Percentiles rank a stretch among this genome's conserved stretches.
These are phyloP conservation scores for Vultur gryphus DNA, from an alignment of 2,797 vertebrate species.

Conservation along the genomic window DNA sequence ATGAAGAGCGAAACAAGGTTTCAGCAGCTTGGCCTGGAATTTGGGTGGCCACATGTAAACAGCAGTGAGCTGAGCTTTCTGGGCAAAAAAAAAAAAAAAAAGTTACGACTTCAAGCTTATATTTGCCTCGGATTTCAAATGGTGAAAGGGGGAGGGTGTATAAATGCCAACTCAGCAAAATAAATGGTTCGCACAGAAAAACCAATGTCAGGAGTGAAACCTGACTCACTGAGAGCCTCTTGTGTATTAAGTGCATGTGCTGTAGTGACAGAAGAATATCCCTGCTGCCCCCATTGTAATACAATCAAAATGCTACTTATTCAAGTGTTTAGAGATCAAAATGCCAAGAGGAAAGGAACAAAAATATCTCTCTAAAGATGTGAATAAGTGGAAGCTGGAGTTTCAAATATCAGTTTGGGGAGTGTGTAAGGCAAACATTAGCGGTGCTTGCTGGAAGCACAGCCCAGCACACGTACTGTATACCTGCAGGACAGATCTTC, in stretches of 20 bases:
- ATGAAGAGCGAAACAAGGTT: background rate
- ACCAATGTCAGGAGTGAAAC: background rate
- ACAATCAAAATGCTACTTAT: background rate
- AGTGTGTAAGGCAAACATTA: background rate
- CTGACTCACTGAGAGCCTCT: background rate
- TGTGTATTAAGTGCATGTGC: background rate
- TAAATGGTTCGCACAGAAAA: background rate
- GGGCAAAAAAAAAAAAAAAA: background rate
- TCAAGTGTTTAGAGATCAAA: background rate
- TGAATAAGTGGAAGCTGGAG: background rate
- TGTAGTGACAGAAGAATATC: background rate
- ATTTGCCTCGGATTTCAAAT: conserved; percentile 33
- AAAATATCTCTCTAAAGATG: background rate
- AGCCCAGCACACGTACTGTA: background rate
- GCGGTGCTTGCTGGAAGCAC: background rate
- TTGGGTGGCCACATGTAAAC: conserved; percentile 40
- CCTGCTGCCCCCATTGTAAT: background rate
- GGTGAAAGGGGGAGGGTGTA: background rate
- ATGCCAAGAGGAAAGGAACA: conserved; percentile 8
- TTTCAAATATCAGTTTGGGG: background rate
- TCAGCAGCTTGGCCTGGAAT: background rate
- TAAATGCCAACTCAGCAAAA: conserved; percentile 12
- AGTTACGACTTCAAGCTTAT: background rate
- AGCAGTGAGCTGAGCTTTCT: background rate
- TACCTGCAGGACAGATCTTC: background rate